phyloP scores from a whole-genome alignment of 1,140 invertebrate genomes.

The Pentalonia nigronervosa region DNA sequence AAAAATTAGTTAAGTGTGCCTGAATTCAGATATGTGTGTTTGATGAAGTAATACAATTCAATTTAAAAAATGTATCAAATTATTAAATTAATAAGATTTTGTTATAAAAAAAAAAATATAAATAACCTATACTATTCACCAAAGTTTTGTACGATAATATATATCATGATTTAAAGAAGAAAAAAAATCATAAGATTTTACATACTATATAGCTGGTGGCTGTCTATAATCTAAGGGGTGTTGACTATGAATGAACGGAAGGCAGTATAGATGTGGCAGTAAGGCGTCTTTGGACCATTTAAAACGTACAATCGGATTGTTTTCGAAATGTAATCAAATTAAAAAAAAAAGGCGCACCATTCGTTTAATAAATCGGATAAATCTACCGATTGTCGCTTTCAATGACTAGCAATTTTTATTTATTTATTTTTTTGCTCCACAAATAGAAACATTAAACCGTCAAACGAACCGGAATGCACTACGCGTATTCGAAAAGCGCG shows the following conservation, averaged over 20 bases:
- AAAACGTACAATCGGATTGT: conserved; percentile 12
- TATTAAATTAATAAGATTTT: background rate
- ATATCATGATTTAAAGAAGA: background rate
- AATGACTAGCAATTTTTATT: background rate
- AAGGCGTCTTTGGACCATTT: background rate
- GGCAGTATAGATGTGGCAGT: too few species aligned
- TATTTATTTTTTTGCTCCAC: background rate
- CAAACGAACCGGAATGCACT: background rate
- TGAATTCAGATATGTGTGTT: background rate
- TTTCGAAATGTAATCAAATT: conserved; percentile 14
- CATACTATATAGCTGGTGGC: background rate
- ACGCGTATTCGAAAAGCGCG: background rate
- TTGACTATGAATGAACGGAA: background rate
- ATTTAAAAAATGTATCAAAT: background rate
- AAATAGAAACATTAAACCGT: background rate
- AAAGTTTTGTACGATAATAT: background rate
- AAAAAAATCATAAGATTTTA: background rate
- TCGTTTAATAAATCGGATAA: conserved; percentile 19
- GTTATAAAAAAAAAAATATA: background rate
- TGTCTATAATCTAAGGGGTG: too few species aligned
- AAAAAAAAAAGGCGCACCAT: background rate
- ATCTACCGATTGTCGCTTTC: background rate
- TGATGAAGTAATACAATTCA: background rate
- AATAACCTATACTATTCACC: background rate
- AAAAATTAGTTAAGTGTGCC: background rate